Percentiles rank a stretch among this genome's conserved stretches.
These are phyloP conservation scores for Beroe ovata DNA, from an alignment of 37 sponge, comb jelly and placozoan species.

Conservation along the genomic window DNA sequence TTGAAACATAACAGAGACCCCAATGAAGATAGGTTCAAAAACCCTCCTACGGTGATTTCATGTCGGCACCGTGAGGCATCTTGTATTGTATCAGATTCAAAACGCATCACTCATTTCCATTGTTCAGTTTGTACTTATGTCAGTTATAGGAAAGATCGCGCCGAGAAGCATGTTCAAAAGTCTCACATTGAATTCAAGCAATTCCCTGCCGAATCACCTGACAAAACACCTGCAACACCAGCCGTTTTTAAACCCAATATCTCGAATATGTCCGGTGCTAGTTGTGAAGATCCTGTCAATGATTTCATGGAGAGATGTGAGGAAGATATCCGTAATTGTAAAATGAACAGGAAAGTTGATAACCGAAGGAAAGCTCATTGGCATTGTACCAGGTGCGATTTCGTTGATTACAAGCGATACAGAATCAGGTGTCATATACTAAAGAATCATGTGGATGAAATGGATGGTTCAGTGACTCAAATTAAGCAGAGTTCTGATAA, in stretches of 20 bases:
- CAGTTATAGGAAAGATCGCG: slow-evolving; percentile 61
- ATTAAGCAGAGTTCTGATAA: not conserved
- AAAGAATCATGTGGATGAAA: slow-evolving; percentile 38
- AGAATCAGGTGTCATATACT: slow-evolving; percentile 38
- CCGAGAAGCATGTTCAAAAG: slow-evolving; percentile 55
- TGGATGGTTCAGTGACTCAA: not conserved
- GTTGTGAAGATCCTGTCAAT: not conserved
- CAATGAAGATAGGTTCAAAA: slow-evolving; percentile 49
- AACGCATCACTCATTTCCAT: slow-evolving; percentile 63
- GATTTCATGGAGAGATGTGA: slow-evolving; percentile 56
- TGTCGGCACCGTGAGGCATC: slow-evolving; percentile 55
- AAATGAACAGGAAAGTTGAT: slow-evolving; percentile 30
- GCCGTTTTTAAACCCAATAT: slow-evolving; percentile 17
- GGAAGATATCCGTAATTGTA: slow-evolving; percentile 38
- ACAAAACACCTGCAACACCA: not conserved
- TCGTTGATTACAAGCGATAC: slow-evolving; percentile 64
- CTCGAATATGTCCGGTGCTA: slow-evolving; percentile 2
- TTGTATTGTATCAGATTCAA: slow-evolving; percentile 26
- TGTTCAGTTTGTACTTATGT: slow-evolving; percentile 64
- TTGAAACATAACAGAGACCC: not conserved
- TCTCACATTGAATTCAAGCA: slow-evolving; percentile 1
- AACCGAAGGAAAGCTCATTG: slow-evolving; percentile 35
- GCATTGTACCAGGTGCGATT: slow-evolving; percentile 51
- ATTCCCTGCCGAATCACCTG: not conserved
- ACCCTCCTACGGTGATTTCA: slow-evolving; percentile 41